Evolutionary conservation across 2,797 vertebrate species (phyloP).

Genomic region (Sebastes reedi): DNA sequence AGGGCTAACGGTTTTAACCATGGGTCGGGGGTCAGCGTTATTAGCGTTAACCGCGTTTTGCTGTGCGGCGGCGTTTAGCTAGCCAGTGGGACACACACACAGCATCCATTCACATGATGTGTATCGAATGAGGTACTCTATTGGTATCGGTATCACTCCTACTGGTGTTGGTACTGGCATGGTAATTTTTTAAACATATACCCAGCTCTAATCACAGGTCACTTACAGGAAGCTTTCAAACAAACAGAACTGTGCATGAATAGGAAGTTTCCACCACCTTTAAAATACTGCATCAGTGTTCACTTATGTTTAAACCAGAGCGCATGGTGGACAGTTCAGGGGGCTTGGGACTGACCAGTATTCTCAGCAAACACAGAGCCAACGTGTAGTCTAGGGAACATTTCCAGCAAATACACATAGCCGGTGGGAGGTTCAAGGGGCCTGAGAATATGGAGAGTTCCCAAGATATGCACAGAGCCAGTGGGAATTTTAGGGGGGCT

Average conservation of each 20-base stretch:
- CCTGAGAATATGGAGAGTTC: conserved; percentile 37
- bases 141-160: too few species aligned
- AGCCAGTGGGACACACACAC: too few species aligned
- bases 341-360: neutral
- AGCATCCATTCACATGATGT: too few species aligned
- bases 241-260: neutral
- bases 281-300: neutral
- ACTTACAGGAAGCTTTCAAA: neutral
- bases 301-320: neutral
- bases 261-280: neutral
- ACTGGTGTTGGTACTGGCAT: too few species aligned
- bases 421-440: conserved; percentile 30
- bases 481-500: conserved; percentile 18
- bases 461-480: conserved; percentile 29
- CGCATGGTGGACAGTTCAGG: neutral
- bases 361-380: neutral
- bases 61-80: too few species aligned
- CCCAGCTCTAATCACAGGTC: neutral
- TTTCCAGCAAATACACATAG: conserved; percentile 40
- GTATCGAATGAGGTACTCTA: too few species aligned
- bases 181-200: too few species aligned
- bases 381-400: neutral
- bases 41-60: too few species aligned
- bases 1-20: neutral
- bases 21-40: too few species aligned